These are phyloP conservation scores for Drosophila robusta DNA, from an alignment of 2,888 invertebrate genomes.

Conservation along the genomic window DNA sequence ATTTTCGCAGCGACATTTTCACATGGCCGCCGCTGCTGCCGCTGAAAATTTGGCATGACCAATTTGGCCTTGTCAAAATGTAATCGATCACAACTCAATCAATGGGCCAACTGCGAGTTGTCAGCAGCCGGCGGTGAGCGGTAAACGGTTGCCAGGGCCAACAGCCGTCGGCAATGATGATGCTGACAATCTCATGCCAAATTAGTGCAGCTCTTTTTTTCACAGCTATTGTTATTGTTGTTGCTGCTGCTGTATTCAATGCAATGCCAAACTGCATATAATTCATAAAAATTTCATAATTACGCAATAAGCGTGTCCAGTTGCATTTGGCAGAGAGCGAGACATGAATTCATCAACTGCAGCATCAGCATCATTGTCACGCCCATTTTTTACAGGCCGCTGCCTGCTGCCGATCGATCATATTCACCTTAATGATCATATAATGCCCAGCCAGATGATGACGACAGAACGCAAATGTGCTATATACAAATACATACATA, in stretches of 20 bases:
- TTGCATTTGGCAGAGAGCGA: conserved; percentile 52
- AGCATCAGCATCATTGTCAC: conserved; percentile 66
- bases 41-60: conserved; percentile 64
- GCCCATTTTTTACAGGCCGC: conserved; percentile 55
- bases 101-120: conserved; percentile 47
- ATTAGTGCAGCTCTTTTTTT: conserved; percentile 79
- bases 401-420: conserved; percentile 66
- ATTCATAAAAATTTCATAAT: conserved; percentile 80
- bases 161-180: conserved; percentile 43
- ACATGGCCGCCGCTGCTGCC: conserved; percentile 43
- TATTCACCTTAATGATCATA: conserved; percentile 74
- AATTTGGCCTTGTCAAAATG: conserved; percentile 82
- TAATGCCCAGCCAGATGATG: conserved; percentile 49
- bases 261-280: conserved; percentile 44
- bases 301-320: conserved; percentile 79
- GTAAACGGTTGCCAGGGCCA: neutral
- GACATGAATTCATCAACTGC: conserved; percentile 70
- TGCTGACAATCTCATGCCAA: conserved; percentile 78
- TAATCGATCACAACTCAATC: conserved; percentile 84
- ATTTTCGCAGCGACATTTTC: conserved; percentile 34
- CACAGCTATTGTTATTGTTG: conserved; percentile 2
- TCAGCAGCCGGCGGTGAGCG: conserved; percentile 44
- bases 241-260: neutral
- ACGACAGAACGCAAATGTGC: conserved; percentile 15
- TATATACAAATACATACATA: neutral